Evolutionary conservation across 2,797 vertebrate genomes (phyloP), one percentile per base, ranked within the genome.

Genomic region (Urophycis tenuis): DNA sequence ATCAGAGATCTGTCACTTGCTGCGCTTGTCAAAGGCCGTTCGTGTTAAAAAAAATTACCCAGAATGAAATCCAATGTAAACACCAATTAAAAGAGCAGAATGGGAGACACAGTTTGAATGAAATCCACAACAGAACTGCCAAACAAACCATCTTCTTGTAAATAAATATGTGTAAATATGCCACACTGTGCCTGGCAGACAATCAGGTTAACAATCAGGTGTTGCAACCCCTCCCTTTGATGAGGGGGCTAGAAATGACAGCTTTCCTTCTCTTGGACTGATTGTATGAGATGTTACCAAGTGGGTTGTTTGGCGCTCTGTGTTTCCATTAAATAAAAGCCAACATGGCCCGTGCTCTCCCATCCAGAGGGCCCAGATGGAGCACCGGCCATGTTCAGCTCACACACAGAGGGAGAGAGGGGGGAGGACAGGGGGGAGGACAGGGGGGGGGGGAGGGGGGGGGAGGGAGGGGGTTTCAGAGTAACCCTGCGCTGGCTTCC

Each of bases 1-100:
- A 88, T 87, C 84, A 87, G 84, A 67, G 77, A 86, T 87, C 84
- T 88, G 87, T 90, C 92, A 92, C 92, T 92, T 88, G 84, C 45
- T 75, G 80, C 1, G 41, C 87, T 91, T 90, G 91, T 91, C 91
- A 85, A 81, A 88, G 85, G 84, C 85, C 79, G 89, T 90, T 87
- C 87, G 81, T 78, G 79, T 87, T 83, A 83, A 70, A 79, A 83
- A 70, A 79, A 67, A 67, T n/a, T 25, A 86, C 84, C 82, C 81
- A 3, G 25, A 67, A 67, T 67, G 60, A 29, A 91, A 88, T 88
- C 78, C 76, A 91, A 89, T 81, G 83, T 88, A 91, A 91, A 91
- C 88, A 89, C 84, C 84, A 87, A 80, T 88, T 87, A 86, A 82
- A 67, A 86, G 78, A 86, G 84, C 77, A 88, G 88, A 88, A 86